These are phyloP conservation scores for Catharus minimus DNA, from an alignment of 2,113 vertebrate genomes.

Conservation along the genomic window DNA sequence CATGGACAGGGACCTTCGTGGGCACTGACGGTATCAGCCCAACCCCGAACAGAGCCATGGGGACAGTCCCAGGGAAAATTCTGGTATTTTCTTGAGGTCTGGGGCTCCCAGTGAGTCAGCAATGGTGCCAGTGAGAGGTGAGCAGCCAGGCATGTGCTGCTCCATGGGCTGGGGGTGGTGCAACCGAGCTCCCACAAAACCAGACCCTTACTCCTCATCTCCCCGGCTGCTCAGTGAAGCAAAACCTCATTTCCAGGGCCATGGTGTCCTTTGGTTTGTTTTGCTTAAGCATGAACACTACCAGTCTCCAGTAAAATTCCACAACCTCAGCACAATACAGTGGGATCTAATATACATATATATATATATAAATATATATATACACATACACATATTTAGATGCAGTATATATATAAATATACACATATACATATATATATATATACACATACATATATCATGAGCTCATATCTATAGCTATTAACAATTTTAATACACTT, in stretches of 20 bases:
- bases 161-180: not conserved
- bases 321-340: not conserved
- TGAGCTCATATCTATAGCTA: not conserved
- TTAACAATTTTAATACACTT: not conserved
- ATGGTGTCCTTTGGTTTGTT: not conserved
- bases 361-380: too few species aligned
- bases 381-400: not conserved
- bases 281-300: not conserved
- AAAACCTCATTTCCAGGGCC: not conserved
- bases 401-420: not conserved
- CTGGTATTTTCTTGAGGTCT: not conserved
- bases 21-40: not conserved
- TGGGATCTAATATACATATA: not conserved
- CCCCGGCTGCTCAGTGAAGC: not conserved
- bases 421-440: not conserved
- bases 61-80: not conserved
- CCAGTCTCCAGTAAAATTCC: not conserved
- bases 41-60: not conserved
- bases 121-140: not conserved
- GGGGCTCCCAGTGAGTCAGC: not conserved
- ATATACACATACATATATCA: not conserved
- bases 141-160: not conserved
- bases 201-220: not conserved
- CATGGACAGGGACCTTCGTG: not conserved
- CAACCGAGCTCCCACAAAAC: accelerated